phyloP scores from a whole-genome alignment of 1,140 invertebrate genomes.

The Drosophila leontia region DNA sequence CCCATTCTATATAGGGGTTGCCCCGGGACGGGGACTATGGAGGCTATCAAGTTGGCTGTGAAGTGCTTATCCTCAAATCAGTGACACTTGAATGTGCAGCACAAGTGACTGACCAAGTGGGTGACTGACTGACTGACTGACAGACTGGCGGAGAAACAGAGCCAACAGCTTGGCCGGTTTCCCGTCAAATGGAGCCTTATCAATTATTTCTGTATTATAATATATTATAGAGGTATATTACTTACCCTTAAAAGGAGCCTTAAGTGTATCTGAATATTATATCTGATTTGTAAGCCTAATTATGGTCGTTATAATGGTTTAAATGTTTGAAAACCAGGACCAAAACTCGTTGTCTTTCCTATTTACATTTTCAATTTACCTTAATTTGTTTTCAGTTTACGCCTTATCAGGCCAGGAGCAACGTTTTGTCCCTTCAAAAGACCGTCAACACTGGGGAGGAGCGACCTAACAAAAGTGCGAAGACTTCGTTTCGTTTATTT shows the following conservation, averaged over 20 bases:
- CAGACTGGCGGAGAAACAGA: not conserved
- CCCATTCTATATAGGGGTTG: slow-evolving; percentile 23
- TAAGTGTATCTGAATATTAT: not conserved
- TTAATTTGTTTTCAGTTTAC: slow-evolving; percentile 1
- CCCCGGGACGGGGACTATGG: not conserved
- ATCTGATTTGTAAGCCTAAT: not conserved
- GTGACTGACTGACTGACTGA: slow-evolving; percentile 48
- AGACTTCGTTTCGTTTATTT: slow-evolving; percentile 71
- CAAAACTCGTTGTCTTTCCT: too few species aligned
- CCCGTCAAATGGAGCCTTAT: slow-evolving; percentile 1
- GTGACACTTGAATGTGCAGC: slow-evolving; percentile 82
- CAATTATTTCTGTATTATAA: not conserved
- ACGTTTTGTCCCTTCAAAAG: not conserved
- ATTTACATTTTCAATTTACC: slow-evolving; percentile 1
- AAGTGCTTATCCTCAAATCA: slow-evolving; percentile 83
- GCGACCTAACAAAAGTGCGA: slow-evolving; percentile 61
- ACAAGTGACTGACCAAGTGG: slow-evolving; percentile 81
- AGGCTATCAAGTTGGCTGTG: slow-evolving; percentile 80
- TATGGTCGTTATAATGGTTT: not conserved
- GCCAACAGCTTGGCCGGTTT: slow-evolving; percentile 2
- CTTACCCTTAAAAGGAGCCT: too few species aligned
- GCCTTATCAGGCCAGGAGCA: not conserved
- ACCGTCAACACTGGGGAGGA: slow-evolving; percentile 24
- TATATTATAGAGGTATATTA: too few species aligned
- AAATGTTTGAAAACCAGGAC: not conserved